phyloP scores from a whole-genome alignment of 2,888 invertebrate species.

The Stenchaetothrips biformis region DNA sequence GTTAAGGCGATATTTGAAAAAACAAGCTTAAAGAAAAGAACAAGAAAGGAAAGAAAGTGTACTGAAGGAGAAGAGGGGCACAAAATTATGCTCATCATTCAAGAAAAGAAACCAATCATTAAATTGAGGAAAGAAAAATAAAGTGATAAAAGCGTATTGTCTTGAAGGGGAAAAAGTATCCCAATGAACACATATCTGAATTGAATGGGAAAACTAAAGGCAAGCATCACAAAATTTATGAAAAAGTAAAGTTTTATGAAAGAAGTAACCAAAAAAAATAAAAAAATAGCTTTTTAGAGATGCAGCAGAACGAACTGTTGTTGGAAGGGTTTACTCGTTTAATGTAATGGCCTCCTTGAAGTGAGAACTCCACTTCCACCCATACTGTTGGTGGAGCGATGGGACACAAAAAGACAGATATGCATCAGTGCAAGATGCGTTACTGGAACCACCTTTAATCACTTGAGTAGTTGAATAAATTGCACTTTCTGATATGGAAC shows the following conservation, averaged over 20 bases:
- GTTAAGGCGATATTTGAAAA: constrained; percentile 28
- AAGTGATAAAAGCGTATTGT: constrained; percentile 36
- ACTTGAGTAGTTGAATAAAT: background rate
- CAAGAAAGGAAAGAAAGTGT: constrained; percentile 41
- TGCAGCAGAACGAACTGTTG: constrained; percentile 24
- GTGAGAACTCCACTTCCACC: constrained; percentile 95
- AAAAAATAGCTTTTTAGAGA: constrained; percentile 34
- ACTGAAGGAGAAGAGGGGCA: constrained; percentile 36
- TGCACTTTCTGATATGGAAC: background rate
- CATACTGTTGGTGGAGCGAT: constrained; percentile 56
- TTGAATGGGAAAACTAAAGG: constrained; percentile 29
- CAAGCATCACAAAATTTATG: constrained; percentile 33
- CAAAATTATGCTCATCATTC: constrained; percentile 30
- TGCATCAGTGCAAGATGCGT: constrained; percentile 13
- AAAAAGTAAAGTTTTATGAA: constrained; percentile 34
- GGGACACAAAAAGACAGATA: constrained; percentile 30
- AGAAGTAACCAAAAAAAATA: constrained; percentile 36
- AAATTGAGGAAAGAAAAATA: constrained; percentile 33
- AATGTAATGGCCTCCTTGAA: constrained; percentile 93
- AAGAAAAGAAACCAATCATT: constrained; percentile 31
- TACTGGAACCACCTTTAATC: background rate
- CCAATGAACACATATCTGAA: constrained; percentile 26
- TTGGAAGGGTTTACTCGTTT: constrained; percentile 62
- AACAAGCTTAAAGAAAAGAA: constrained; percentile 41
- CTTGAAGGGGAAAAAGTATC: constrained; percentile 27